These are phyloP conservation scores for Psophia crepitans DNA, from an alignment of 2,113 vertebrate genomes.

Conservation along the genomic window DNA sequence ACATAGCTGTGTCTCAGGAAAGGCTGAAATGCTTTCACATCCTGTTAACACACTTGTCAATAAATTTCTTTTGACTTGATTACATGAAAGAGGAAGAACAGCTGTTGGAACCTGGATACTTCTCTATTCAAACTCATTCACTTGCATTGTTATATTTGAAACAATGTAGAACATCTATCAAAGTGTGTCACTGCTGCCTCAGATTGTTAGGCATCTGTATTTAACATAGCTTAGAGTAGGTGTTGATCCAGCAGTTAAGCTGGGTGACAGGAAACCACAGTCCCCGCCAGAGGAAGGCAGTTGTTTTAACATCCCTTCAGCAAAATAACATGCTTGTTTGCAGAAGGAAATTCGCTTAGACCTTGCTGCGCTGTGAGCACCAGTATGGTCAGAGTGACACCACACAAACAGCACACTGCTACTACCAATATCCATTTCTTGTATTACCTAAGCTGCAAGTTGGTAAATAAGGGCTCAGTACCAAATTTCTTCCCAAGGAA, in stretches of 20 bases:
- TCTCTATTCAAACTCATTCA: neutral
- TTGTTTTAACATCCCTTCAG: neutral
- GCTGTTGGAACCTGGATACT: neutral
- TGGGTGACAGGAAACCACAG: neutral
- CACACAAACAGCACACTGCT: neutral
- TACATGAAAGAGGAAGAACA: neutral
- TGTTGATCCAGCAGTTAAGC: neutral
- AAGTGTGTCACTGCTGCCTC: neutral
- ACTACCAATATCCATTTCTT: neutral
- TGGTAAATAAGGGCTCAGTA: neutral
- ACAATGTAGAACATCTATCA: neutral
- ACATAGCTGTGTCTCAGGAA: neutral
- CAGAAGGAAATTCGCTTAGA: neutral
- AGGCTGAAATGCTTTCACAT: neutral
- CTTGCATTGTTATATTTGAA: neutral
- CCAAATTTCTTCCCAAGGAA: neutral
- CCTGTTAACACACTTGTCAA: neutral
- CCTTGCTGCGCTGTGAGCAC: neutral
- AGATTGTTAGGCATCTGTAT: neutral
- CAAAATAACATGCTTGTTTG: neutral
- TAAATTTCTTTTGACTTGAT: neutral
- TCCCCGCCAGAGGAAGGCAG: neutral
- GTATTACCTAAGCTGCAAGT: neutral
- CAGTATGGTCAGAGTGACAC: neutral
- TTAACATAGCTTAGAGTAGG: neutral